These are phyloP conservation scores for Lissonota sp. DNA, from an alignment of 2,888 invertebrate species.

Conservation along the genomic window DNA sequence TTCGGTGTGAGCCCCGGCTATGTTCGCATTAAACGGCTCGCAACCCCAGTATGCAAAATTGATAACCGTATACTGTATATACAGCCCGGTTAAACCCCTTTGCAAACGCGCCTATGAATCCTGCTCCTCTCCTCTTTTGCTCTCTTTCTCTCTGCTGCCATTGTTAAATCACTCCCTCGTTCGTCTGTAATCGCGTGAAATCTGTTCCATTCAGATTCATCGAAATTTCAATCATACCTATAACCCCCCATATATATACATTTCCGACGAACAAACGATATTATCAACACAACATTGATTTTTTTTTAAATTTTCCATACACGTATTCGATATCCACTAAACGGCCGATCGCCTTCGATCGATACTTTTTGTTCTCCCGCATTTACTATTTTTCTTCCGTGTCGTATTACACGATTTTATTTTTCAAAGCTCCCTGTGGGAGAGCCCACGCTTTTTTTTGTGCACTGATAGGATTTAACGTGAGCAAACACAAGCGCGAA, in stretches of 20 bases:
- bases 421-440: no score
- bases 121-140: conserved; percentile 3
- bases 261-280: conserved; percentile 28
- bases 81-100: conserved; percentile 55
- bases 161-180: conserved; percentile 21
- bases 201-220: conserved; percentile 60
- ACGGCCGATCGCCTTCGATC: conserved; percentile 37
- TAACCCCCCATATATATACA: background rate
- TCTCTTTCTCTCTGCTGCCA: background rate
- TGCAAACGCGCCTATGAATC: no score
- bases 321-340: conserved; percentile 42
- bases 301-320: conserved; percentile 17
- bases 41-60: conserved; percentile 59
- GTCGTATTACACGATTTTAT: no score
- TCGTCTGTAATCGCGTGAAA: conserved; percentile 56
- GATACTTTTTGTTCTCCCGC: background rate
- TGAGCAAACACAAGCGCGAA: conserved; percentile 49
- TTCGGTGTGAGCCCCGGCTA: conserved; percentile 38
- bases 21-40: conserved; percentile 51
- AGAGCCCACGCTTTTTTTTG: conserved; percentile 10
- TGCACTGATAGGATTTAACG: conserved; percentile 51
- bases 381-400: background rate
- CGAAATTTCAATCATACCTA: conserved; percentile 36
- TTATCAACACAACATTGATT: conserved; percentile 31
- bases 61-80: conserved; percentile 60